These are phyloP conservation scores for Galeruca laticollis DNA, from an alignment of 2,888 invertebrate species.

Conservation along the genomic window DNA sequence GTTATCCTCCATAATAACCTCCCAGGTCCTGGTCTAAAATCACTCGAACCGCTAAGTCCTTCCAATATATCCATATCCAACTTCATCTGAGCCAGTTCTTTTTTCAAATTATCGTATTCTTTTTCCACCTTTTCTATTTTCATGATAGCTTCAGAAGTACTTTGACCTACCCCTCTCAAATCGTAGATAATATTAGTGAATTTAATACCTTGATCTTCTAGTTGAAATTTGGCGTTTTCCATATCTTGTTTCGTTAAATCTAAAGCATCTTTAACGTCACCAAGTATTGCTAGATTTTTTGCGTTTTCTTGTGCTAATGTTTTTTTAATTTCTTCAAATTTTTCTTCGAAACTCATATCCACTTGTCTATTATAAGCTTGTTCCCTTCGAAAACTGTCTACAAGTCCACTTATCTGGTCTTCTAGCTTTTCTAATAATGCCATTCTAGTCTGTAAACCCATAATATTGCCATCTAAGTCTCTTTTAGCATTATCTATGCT, in stretches of 20 bases:
- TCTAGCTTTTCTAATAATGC: constrained; percentile 55
- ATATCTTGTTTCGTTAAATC: constrained; percentile 55
- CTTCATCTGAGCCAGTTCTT: constrained; percentile 66
- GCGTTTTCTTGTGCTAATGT: constrained; percentile 63
- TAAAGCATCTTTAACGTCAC: constrained; percentile 61
- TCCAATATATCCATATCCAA: constrained; percentile 68
- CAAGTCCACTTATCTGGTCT: constrained; percentile 53
- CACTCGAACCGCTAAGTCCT: constrained; percentile 50
- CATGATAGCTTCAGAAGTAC: constrained; percentile 68
- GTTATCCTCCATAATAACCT: constrained; percentile 76
- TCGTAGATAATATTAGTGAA: constrained; percentile 68
- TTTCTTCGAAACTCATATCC: constrained; percentile 52
- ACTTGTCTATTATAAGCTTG: constrained; percentile 53
- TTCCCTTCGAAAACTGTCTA: constrained; percentile 58
- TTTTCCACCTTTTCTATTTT: constrained; percentile 68
- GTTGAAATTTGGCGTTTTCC: constrained; percentile 50
- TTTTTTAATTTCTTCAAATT: constrained; percentile 60
- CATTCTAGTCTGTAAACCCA: constrained; percentile 52
- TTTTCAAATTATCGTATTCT: constrained; percentile 64
- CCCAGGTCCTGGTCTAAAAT: constrained; percentile 38
- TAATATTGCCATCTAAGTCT: constrained; percentile 50
- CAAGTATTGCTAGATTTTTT: constrained; percentile 62
- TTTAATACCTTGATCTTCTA: constrained; percentile 66
- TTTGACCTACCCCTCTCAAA: constrained; percentile 68
- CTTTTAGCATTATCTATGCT: constrained; percentile 47